These are phyloP conservation scores for Dione vanillae DNA, from an alignment of 2,888 invertebrate genomes.

Conservation along the genomic window DNA sequence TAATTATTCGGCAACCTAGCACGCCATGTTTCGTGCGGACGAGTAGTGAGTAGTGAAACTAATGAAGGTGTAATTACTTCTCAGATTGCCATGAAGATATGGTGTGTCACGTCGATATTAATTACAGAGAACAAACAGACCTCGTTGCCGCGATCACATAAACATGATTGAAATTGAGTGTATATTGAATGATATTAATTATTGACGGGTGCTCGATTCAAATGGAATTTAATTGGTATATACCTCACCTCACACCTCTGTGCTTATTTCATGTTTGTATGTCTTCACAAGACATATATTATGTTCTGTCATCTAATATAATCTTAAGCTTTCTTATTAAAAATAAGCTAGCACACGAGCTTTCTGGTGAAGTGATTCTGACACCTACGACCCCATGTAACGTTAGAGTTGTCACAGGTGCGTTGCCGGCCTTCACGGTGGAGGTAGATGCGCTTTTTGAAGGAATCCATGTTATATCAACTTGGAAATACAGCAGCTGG, in stretches of 20 bases:
- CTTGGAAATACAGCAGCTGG: no score
- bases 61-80: constrained; percentile 79
- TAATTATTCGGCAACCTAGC: constrained; percentile 49
- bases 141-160: constrained; percentile 26
- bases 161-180: constrained; percentile 13
- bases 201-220: constrained; percentile 2
- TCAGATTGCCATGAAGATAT: constrained; percentile 49
- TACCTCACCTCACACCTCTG: background rate
- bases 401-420: no score
- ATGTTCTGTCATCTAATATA: no score
- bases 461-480: no score
- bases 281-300: no score
- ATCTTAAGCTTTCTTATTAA: no score
- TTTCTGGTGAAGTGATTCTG: no score
- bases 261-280: no score
- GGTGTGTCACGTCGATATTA: constrained; percentile 35
- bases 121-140: constrained; percentile 30
- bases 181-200: constrained; percentile 19
- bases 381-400: no score
- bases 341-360: no score
- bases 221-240: constrained; percentile 2
- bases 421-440: no score
- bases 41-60: constrained; percentile 59
- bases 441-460: no score
- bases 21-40: constrained; percentile 73